These are phyloP conservation scores for Scleropages formosus DNA, from an alignment of 2,797 vertebrate species.

Conservation along the genomic window DNA sequence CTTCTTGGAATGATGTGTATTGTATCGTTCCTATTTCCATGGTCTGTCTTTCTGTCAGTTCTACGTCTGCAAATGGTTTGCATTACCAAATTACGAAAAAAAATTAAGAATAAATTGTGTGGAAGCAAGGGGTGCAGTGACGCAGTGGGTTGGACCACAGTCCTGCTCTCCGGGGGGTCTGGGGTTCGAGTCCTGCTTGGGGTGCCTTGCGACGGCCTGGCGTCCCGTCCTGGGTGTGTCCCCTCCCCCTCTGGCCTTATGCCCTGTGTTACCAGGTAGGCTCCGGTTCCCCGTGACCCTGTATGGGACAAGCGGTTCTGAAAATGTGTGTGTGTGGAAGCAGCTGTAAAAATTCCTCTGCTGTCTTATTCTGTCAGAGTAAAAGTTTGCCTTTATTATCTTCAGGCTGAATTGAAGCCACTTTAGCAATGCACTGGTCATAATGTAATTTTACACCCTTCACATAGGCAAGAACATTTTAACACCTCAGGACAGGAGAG, in stretches of 20 bases:
- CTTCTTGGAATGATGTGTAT: not conserved
- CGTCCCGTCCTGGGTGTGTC: no score
- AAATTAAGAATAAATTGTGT: not conserved
- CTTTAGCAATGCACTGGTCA: not conserved
- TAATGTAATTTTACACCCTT: not conserved
- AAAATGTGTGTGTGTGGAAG: not conserved
- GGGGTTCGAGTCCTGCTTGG: no score
- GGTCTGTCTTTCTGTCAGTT: not conserved
- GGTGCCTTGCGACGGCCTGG: no score
- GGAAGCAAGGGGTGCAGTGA: no score
- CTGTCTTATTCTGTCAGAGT: not conserved
- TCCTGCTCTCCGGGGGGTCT: no score
- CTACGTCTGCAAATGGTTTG: not conserved
- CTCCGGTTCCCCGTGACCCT: no score
- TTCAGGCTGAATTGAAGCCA: not conserved
- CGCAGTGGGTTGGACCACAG: no score
- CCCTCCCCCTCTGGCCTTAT: no score
- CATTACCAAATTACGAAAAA: not conserved
- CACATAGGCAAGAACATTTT: not conserved
- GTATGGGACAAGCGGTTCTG: no score
- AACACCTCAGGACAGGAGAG: not conserved
- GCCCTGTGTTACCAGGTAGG: no score
- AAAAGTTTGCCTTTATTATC: not conserved
- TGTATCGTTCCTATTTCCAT: not conserved
- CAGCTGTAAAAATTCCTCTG: not conserved